Conservation (phyloP, 2,797 vertebrate species). For the Antennarius maculatus region DNA sequence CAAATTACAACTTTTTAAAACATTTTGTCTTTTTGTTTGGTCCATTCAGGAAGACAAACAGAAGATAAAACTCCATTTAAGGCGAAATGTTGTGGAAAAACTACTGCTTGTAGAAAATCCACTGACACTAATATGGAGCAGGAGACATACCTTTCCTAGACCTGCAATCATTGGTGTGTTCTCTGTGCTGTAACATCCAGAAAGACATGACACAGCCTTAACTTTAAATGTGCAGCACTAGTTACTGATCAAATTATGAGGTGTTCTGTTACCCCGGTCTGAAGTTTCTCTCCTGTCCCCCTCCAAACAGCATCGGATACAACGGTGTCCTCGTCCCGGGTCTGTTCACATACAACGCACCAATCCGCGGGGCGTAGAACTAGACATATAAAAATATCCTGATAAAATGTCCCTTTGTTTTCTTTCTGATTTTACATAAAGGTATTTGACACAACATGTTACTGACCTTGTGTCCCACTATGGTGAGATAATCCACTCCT, state of each 20-base stretch:
- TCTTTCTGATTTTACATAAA: background rate
- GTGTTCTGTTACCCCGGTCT: conserved; percentile 88
- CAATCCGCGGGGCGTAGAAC: conserved; percentile 93
- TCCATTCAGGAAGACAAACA: no score
- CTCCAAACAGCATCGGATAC: conserved; percentile 91
- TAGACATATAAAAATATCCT: conserved; percentile 59
- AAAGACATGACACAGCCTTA: conserved; percentile 19
- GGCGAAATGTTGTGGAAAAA: no score
- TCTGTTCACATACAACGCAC: conserved; percentile 85
- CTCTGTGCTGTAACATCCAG: conserved; percentile 87
- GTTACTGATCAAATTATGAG: background rate
- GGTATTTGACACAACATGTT: background rate
- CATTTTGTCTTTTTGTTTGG: no score
- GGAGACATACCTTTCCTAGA: conserved; percentile 89
- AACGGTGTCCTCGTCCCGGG: conserved; percentile 83
- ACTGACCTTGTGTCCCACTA: conserved; percentile 95
- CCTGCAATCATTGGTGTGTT: conserved; percentile 98
- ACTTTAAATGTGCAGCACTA: background rate
- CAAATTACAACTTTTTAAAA: no score
- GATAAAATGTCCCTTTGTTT: background rate
- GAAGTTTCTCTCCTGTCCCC: conserved; percentile 93
- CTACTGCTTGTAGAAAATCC: no score
- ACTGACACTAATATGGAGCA: background rate
- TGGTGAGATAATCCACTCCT: conserved; percentile 92
- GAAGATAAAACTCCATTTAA: no score